Conservation (phyloP, 2,797 vertebrate species). For the Crocidura indochinensis region DNA sequence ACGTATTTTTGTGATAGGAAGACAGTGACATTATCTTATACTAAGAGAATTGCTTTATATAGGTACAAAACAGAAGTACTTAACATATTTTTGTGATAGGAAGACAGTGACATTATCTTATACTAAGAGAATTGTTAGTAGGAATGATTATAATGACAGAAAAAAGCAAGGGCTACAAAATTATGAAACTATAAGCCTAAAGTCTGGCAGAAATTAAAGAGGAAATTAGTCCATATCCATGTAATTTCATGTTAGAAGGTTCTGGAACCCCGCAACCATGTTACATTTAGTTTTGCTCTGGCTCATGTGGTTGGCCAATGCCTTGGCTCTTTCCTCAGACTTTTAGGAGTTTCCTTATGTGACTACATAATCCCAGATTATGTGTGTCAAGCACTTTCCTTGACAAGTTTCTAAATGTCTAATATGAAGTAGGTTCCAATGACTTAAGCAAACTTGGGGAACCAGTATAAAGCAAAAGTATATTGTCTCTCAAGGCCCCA, state of each 20-base stretch:
- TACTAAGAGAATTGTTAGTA: neutral
- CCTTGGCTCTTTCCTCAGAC: neutral
- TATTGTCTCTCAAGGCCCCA: too few species aligned
- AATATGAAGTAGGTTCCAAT: neutral
- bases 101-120: neutral
- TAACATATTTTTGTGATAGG: neutral
- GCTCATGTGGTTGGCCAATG: neutral
- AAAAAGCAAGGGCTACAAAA: neutral
- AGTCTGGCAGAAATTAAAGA: neutral
- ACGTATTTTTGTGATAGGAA: neutral
- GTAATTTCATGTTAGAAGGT: rapidly evolving
- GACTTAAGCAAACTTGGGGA: neutral
- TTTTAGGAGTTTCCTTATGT: neutral
- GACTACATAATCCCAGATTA: neutral
- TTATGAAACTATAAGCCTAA: neutral
- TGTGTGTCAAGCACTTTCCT: neutral
- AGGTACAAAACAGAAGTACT: neutral
- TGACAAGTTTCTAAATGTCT: neutral
- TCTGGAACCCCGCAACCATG: too few species aligned
- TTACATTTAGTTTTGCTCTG: rapidly evolving
- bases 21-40: neutral
- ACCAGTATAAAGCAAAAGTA: neutral
- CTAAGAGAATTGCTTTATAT: neutral
- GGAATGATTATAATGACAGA: neutral
- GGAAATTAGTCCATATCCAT: rapidly evolving